These are phyloP conservation scores for Tringa solitaria DNA, from an alignment of 2,113 vertebrate genomes.

Conservation along the genomic window DNA sequence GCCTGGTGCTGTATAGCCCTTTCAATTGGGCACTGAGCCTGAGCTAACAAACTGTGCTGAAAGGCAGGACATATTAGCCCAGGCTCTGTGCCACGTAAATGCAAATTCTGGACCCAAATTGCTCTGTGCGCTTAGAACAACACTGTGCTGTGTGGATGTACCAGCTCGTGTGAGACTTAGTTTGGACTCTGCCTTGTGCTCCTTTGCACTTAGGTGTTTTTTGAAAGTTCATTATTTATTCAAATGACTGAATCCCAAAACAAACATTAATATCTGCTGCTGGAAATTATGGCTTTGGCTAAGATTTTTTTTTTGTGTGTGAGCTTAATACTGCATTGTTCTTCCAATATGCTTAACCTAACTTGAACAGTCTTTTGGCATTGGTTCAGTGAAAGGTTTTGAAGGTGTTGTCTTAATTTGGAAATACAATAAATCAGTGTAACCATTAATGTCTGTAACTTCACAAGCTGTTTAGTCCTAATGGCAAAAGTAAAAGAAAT, in stretches of 20 bases:
- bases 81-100: neutral
- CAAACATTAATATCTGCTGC: slow-evolving; percentile 21
- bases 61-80: neutral
- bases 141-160: neutral
- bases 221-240: neutral
- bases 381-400: neutral
- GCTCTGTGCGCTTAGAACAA: neutral
- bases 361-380: neutral
- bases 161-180: neutral
- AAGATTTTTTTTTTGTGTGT: neutral
- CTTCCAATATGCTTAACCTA: neutral
- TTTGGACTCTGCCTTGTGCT: neutral
- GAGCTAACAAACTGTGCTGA: neutral
- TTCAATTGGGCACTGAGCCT: neutral
- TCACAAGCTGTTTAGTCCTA: neutral
- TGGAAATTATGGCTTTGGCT: neutral
- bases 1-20: neutral
- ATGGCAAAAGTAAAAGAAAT: slow-evolving; percentile 12
- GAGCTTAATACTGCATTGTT: neutral
- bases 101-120: neutral
- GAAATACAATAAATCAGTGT: neutral
- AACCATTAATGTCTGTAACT: neutral
- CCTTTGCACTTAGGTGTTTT: neutral
- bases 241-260: neutral
- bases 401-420: neutral